Conservation (phyloP, 2,888 invertebrate species). For the Beris morrisii region DNA sequence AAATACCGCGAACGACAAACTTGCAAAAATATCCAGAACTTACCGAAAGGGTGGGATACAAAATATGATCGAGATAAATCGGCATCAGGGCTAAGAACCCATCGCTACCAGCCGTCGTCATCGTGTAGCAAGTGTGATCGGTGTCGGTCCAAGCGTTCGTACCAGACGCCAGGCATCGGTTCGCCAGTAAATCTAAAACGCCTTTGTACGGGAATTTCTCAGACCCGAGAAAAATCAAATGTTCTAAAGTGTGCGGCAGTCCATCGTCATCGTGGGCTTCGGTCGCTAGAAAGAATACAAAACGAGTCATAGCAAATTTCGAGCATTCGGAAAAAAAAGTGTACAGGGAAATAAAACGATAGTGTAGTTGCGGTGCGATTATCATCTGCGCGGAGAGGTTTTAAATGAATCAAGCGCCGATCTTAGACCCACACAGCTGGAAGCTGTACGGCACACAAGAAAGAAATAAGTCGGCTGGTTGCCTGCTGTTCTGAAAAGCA, state of each 20-base stretch:
- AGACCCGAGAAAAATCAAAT: constrained; percentile 88
- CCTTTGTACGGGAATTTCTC: constrained; percentile 89
- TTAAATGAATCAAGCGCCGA: too few species aligned
- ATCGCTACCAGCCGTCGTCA: constrained; percentile 82
- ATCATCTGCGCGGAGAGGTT: background rate
- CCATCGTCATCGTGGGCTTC: constrained; percentile 92
- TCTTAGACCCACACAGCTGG: too few species aligned
- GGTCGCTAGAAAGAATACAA: constrained; percentile 64
- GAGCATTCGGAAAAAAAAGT: background rate
- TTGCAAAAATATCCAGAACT: constrained; percentile 31
- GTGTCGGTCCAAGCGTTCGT: constrained; percentile 89
- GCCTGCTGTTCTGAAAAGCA: too few species aligned
- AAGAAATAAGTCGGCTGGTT: too few species aligned
- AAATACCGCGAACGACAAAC: too few species aligned
- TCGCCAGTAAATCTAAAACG: constrained; percentile 83
- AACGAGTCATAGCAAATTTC: background rate
- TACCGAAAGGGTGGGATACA: constrained; percentile 78
- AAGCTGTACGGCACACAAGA: too few species aligned
- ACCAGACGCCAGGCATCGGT: constrained; percentile 85
- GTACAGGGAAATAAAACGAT: background rate
- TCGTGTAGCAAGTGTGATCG: constrained; percentile 88
- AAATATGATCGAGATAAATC: constrained; percentile 86
- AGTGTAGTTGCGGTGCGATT: background rate
- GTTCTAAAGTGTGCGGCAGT: constrained; percentile 89
- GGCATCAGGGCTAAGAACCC: constrained; percentile 89